phyloP scores from a whole-genome alignment of 2,113 vertebrate genomes.

The Menura novaehollandiae region DNA sequence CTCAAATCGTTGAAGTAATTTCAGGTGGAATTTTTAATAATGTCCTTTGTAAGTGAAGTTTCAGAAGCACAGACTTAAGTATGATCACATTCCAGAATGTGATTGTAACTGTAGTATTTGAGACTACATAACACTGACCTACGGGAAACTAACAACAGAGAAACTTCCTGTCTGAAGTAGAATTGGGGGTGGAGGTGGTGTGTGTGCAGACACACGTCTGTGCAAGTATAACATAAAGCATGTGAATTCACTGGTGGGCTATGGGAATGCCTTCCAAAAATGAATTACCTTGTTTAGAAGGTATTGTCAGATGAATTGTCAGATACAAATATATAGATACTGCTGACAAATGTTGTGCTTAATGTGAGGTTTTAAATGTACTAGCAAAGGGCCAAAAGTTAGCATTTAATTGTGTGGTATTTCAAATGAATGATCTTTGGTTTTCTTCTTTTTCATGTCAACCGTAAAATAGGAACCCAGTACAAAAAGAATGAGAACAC shows the following conservation, averaged over 20 bases:
- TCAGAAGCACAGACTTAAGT: background rate
- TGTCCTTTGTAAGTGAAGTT: background rate
- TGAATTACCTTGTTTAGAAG: background rate
- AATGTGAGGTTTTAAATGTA: background rate
- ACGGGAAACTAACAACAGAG: background rate
- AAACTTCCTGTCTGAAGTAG: background rate
- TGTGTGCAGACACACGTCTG: background rate
- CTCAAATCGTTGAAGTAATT: background rate
- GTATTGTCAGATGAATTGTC: background rate
- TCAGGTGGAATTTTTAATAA: background rate
- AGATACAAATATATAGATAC: background rate
- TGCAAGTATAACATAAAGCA: background rate
- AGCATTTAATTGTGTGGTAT: background rate
- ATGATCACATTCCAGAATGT: background rate
- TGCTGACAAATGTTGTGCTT: background rate
- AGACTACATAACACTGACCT: background rate
- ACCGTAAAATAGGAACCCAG: background rate
- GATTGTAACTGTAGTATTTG: background rate
- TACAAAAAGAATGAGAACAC: background rate
- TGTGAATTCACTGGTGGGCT: background rate
- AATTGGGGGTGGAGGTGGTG: background rate
- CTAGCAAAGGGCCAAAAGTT: background rate
- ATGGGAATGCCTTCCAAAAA: background rate
- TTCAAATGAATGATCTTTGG: background rate
- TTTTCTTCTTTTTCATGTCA: background rate